Conservation (phyloP, 1,140 invertebrate species). For the Holotrichia oblita region DNA sequence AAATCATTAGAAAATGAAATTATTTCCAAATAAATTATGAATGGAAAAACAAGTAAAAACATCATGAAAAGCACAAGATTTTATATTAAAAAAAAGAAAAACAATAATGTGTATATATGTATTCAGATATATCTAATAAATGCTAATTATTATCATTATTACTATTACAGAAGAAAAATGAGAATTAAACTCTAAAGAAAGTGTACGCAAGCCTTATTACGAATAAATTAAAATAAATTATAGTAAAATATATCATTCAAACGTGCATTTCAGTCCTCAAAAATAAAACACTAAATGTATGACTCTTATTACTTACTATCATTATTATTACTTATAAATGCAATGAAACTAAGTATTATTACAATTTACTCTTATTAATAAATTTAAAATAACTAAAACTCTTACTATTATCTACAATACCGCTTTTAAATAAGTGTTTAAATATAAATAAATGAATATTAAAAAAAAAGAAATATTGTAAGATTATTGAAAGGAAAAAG, state of each 20-base stretch:
- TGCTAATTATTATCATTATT: slow-evolving; percentile 14
- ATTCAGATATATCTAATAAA: slow-evolving; percentile 22
- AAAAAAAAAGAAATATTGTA: slow-evolving; percentile 15
- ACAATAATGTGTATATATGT: slow-evolving; percentile 26
- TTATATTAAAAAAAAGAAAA: slow-evolving; percentile 18
- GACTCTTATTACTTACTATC: neutral
- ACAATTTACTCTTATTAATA: neutral
- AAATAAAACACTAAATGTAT: neutral
- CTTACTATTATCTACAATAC: neutral
- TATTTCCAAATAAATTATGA: too few relatives aligned
- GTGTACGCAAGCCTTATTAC: slow-evolving; percentile 6
- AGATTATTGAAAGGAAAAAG: neutral
- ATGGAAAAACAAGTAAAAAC: neutral
- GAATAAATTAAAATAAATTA: neutral
- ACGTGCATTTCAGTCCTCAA: slow-evolving; percentile 11
- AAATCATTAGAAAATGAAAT: neutral
- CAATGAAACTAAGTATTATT: slow-evolving; percentile 10
- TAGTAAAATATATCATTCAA: slow-evolving; percentile 8
- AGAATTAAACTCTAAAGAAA: neutral
- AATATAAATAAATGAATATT: slow-evolving; percentile 12
- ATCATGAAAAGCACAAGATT: slow-evolving; percentile 14
- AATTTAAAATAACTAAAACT: neutral
- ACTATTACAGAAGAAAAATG: neutral
- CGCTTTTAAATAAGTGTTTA: slow-evolving; percentile 17
- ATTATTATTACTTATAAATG: slow-evolving; percentile 8